These are phyloP conservation scores for Phalacrocorax carbo DNA, from an alignment of 2,113 vertebrate genomes.

Conservation along the genomic window DNA sequence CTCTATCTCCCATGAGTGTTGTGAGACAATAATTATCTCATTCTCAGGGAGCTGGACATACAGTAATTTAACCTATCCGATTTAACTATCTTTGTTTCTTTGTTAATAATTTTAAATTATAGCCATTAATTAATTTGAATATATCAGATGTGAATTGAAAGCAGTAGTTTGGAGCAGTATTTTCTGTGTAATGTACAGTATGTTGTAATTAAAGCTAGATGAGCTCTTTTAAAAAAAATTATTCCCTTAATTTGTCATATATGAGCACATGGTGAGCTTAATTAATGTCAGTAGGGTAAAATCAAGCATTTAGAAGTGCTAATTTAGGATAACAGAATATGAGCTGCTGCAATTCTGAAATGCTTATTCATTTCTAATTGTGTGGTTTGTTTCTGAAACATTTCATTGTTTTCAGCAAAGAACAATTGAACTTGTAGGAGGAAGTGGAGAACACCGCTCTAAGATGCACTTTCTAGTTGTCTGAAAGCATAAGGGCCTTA, in stretches of 20 bases:
- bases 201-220: constrained; percentile 35
- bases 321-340: constrained; percentile 36
- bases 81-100: constrained; percentile 40
- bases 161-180: not conserved
- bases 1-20: constrained; percentile 6
- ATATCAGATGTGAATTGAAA: constrained; percentile 27
- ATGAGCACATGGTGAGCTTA: not conserved
- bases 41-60: constrained; percentile 28
- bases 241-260: constrained; percentile 14
- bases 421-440: not conserved
- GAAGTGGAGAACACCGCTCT: not conserved
- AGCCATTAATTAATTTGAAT: constrained; percentile 54
- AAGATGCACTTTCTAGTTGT: not conserved
- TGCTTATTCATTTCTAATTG: constrained; percentile 2
- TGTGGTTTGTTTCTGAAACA: not conserved
- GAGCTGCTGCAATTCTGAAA: not conserved
- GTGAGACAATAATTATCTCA: constrained; percentile 37
- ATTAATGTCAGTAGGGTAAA: constrained; percentile 41
- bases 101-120: constrained; percentile 46
- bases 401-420: not conserved
- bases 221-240: not conserved
- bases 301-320: constrained; percentile 25
- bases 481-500: not conserved
- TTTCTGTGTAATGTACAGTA: constrained; percentile 24
- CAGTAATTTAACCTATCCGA: constrained; percentile 17